A percentile compares a stretch with the other conserved stretches of the same genome.
phyloP scores from a whole-genome alignment of 2,797 vertebrate species.

The Sebastes ruberrimus region DNA sequence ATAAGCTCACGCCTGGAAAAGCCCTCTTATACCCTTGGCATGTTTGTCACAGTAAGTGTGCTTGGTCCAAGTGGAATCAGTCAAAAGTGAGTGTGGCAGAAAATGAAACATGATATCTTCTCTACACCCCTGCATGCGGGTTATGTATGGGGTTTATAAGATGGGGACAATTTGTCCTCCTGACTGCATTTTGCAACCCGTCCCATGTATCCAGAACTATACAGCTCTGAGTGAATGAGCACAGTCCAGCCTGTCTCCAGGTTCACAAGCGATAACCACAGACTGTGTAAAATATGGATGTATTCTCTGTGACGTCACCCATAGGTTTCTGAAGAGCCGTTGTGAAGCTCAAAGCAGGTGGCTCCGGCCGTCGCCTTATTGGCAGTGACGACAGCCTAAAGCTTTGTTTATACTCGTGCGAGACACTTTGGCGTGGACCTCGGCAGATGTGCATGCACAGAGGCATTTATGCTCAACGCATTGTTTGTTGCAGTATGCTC shows the following conservation, averaged over 20 bases:
- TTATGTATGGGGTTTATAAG: not conserved
- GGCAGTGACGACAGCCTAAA: too few relatives aligned
- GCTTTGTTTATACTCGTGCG: too few relatives aligned
- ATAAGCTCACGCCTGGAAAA: not conserved
- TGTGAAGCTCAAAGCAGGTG: too few relatives aligned
- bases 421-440: too few relatives aligned
- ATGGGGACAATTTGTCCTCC: not conserved
- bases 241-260: not conserved
- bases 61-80: not conserved
- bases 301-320: too few relatives aligned
- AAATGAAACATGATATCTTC: slow-evolving; percentile 22
- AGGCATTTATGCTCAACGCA: too few relatives aligned
- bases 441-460: too few relatives aligned
- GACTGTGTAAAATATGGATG: too few relatives aligned
- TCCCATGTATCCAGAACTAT: not conserved
- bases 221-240: not conserved
- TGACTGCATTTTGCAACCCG: not conserved
- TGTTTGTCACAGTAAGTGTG: not conserved
- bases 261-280: not conserved
- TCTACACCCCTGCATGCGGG: not conserved
- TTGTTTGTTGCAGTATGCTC: too few relatives aligned
- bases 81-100: not conserved
- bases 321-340: too few relatives aligned
- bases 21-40: not conserved
- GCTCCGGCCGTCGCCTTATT: too few relatives aligned